phyloP scores from a whole-genome alignment of 2,888 invertebrate species.

The Agrotis exclamationis region DNA sequence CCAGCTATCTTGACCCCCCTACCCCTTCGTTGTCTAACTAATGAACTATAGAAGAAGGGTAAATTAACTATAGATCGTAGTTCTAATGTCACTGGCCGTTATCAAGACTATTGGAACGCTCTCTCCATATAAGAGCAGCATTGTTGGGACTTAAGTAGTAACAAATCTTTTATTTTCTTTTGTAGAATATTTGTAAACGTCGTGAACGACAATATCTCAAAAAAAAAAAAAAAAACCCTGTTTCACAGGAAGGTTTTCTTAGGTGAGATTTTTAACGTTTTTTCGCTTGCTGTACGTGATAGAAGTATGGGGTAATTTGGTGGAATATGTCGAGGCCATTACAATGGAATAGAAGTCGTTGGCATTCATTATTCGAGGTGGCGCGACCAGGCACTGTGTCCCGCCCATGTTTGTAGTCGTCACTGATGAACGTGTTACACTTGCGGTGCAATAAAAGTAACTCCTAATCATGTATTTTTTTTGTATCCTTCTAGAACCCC shows the following conservation, averaged over 20 bases:
- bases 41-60: conserved; percentile 55
- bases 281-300: conserved; percentile 38
- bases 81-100: conserved; percentile 61
- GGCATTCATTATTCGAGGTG: conserved; percentile 76
- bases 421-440: conserved; percentile 70
- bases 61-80: conserved; percentile 58
- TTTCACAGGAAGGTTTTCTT: conserved; percentile 46
- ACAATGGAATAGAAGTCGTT: conserved; percentile 73
- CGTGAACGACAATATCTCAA: conserved; percentile 64
- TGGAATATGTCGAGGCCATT: conserved; percentile 72
- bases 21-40: conserved; percentile 34
- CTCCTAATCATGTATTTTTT: background rate
- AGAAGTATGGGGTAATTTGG: conserved; percentile 69
- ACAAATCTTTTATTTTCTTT: conserved; percentile 75
- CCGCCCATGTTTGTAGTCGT: conserved; percentile 74
- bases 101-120: conserved; percentile 64
- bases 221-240: conserved; percentile 12
- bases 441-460: conserved; percentile 40
- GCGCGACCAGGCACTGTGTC: conserved; percentile 61
- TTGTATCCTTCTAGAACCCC: background rate
- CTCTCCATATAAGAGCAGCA: conserved; percentile 66
- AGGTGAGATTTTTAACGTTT: conserved; percentile 48
- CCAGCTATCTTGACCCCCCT: conserved; percentile 65
- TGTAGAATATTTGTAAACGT: conserved; percentile 73
- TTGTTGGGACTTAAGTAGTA: conserved; percentile 71